Percentiles rank a stretch among this genome's conserved stretches.
Conservation (phyloP, 2,113 vertebrate genomes). For the Prochilodus magdalenae region DNA sequence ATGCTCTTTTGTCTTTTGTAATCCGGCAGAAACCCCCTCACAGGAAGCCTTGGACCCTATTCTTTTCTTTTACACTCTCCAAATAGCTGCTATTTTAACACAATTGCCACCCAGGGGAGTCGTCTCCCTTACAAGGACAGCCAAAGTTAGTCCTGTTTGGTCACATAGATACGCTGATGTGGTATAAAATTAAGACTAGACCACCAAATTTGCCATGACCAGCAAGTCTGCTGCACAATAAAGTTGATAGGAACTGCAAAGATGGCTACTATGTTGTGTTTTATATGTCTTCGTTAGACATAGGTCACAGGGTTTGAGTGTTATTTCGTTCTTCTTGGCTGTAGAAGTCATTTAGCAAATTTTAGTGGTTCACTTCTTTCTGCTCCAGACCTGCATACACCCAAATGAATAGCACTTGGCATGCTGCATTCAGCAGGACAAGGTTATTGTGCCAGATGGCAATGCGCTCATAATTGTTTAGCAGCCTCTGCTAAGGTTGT, state of each 20-base stretch:
- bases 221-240: not conserved
- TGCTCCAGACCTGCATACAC: constrained; percentile 16
- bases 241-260: constrained; percentile 12
- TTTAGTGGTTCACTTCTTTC: not conserved
- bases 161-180: not conserved
- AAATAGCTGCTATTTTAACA: constrained; percentile 35
- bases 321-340: constrained; percentile 24
- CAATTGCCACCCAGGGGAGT: constrained; percentile 34
- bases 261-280: not conserved
- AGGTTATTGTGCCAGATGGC: constrained; percentile 42
- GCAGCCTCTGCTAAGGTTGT: constrained; percentile 35
- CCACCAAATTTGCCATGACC: not conserved
- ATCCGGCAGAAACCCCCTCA: constrained; percentile 13
- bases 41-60: constrained; percentile 12
- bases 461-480: constrained; percentile 34
- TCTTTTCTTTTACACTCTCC: constrained; percentile 25
- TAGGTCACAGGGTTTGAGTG: constrained; percentile 5
- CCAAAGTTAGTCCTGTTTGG: not conserved
- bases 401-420: constrained; percentile 39
- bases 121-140: constrained; percentile 11
- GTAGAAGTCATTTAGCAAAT: constrained; percentile 21
- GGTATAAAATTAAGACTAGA: not conserved
- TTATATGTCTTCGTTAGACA: constrained; percentile 28
- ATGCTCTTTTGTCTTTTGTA: constrained; percentile 13
- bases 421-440: constrained; percentile 12